Conservation (phyloP, 2,888 invertebrate species). For the Erebia palarica region DNA sequence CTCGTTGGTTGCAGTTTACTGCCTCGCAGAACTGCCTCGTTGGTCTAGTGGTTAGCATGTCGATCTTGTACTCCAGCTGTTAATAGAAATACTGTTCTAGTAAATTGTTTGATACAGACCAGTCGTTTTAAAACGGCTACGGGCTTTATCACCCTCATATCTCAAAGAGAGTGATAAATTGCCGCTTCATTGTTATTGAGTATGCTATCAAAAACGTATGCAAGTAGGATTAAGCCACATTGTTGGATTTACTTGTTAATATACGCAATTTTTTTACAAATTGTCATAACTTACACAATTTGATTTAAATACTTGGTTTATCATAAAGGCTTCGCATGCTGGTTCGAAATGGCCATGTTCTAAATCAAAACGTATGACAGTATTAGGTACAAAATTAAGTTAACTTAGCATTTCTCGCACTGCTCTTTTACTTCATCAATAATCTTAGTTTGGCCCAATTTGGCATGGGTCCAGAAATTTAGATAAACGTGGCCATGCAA, state of each 20-base stretch:
- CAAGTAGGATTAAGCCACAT: slow-evolving; percentile 15
- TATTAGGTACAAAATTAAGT: background rate
- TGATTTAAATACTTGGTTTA: no score
- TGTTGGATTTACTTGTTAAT: slow-evolving; percentile 1
- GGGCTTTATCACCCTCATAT: slow-evolving; percentile 30
- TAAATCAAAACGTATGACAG: background rate
- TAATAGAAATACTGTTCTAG: slow-evolving; percentile 23
- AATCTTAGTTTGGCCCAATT: slow-evolving; percentile 16
- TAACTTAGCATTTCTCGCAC: background rate
- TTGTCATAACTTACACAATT: background rate
- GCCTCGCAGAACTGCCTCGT: no score
- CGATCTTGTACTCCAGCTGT: slow-evolving; percentile 6
- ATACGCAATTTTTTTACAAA: background rate
- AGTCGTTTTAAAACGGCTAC: slow-evolving; percentile 29
- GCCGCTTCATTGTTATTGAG: slow-evolving; percentile 26
- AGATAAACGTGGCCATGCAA: slow-evolving; percentile 29
- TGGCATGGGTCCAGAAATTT: slow-evolving; percentile 30
- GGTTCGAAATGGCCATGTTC: background rate
- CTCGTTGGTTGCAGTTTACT: no score
- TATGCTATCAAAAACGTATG: slow-evolving; percentile 20
- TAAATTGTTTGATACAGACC: slow-evolving; percentile 34
- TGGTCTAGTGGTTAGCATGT: background rate
- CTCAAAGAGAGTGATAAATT: slow-evolving; percentile 30
- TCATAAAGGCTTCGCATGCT: no score
- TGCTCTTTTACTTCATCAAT: slow-evolving; percentile 22